Evolutionary conservation across 2,113 vertebrate species (phyloP), one percentile per base, ranked within the genome.

Genomic region (Forbesichthys papilliferus): DNA sequence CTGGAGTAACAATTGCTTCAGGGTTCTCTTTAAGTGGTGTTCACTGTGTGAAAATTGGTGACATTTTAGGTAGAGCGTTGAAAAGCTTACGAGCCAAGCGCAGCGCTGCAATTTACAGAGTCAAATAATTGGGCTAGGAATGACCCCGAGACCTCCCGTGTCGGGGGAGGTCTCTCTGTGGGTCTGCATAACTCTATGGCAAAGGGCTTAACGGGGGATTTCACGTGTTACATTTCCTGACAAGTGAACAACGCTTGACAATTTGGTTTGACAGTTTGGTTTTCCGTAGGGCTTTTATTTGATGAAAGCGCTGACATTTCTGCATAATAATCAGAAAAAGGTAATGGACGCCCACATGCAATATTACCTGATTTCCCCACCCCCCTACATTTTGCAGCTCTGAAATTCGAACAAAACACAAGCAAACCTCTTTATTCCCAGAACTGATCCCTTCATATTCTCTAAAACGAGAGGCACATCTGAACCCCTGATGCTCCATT

Each of bases 91-190:
- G n/a, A 33, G 27, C 65, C n/a, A 11, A 42, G 16, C 49, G 9
- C 3, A 11, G 20, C 27, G 14, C 54, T 11, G 49, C 61, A 51
- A 64, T 66, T 69, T 48, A 16, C 12, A n/a, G 65, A 69, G 61
- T 66, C 75, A 36, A 57, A 64, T 87, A 69, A 83, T 72, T 80
- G 65, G 60, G 48, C 61, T 60, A 51, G 33, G 56, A 65, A 58
- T 58, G 12, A 63, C 18, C 27, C 36, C 34, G 5, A 20, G 52
- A 46, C 55, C 61, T 27, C 9, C 27, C 6, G 14, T 27, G 55
- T 14, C 42, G 48, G 56, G 20, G 1, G 42, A 36, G 33, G 63
- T 79, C 73, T 61, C 48, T n/a, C 13, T 36, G 27, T 7, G 55
- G 49, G 59, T 72, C 55, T 47, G 62, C 58, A 68, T 65, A 14